A percentile compares a stretch with the other conserved stretches of the same genome.
Evolutionary conservation across 2,888 invertebrate species (phyloP).

Genomic region (Desoria tigrina): DNA sequence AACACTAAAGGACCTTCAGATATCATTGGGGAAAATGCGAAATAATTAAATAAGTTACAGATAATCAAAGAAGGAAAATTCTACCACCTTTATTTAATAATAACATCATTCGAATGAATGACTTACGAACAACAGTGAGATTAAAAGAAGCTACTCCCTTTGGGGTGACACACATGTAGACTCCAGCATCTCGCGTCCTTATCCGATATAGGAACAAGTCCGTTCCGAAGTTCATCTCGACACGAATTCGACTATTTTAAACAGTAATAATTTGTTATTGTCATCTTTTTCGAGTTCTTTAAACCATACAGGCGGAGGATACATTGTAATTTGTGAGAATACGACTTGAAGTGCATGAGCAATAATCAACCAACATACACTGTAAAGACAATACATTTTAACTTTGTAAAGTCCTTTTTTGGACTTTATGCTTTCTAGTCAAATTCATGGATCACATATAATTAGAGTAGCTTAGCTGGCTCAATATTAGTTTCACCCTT

Average conservation of each 20-base stretch:
- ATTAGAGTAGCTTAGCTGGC: too few species aligned
- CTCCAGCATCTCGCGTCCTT: constrained; percentile 49
- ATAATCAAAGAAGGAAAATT: neutral
- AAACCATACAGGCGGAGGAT: neutral
- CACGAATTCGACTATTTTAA: constrained; percentile 47
- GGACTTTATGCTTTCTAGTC: too few species aligned
- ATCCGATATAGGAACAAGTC: constrained; percentile 52
- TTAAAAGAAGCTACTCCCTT: constrained; percentile 48
- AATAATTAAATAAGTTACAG: constrained; percentile 8
- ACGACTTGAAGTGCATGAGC: too few species aligned
- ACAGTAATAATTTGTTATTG: too few species aligned
- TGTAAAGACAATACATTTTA: neutral
- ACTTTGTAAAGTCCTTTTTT: too few species aligned
- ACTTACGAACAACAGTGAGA: constrained; percentile 53
- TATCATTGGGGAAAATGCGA: constrained; percentile 9
- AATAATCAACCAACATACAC: neutral
- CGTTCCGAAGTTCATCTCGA: constrained; percentile 47
- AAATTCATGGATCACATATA: too few species aligned
- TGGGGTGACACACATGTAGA: constrained; percentile 46
- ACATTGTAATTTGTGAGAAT: too few species aligned
- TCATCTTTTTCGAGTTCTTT: neutral
- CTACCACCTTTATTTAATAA: neutral
- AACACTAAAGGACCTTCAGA: constrained; percentile 53
- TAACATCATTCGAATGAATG: neutral
- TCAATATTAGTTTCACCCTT: too few species aligned